Conservation (phyloP, 2,797 vertebrate species). For the Zalophus californianus region DNA sequence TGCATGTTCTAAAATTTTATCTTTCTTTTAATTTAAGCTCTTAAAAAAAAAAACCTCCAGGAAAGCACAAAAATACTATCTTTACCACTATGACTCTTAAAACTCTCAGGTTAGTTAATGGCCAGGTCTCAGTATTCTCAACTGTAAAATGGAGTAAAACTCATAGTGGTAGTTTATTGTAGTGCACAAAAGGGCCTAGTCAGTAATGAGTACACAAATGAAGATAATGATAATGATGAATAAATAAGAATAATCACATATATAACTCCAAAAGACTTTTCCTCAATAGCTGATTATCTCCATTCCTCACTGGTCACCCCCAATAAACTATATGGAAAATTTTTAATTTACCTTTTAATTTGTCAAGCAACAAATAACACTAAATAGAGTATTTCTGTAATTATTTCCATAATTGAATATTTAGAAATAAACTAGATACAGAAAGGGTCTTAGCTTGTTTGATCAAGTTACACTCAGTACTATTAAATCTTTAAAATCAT, state of each 20-base stretch:
- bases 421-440: neutral
- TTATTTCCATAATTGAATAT: neutral
- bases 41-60: neutral
- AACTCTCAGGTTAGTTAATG: neutral
- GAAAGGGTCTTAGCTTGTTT: neutral
- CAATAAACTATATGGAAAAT: neutral
- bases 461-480: neutral
- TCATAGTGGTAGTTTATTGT: neutral
- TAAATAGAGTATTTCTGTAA: neutral
- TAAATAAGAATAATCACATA: neutral
- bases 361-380: neutral
- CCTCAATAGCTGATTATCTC: neutral
- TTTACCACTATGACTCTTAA: neutral
- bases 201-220: neutral
- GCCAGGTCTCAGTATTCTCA: neutral
- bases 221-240: neutral
- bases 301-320: neutral
- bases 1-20: neutral
- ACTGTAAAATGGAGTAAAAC: neutral
- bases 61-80: neutral
- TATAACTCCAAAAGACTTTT: neutral
- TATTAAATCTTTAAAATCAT: neutral
- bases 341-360: neutral
- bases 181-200: neutral
- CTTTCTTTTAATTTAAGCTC: slow-evolving; percentile 10